These are phyloP conservation scores for Campylomormyrus tamandua DNA, from an alignment of 2,113 vertebrate species.

Conservation along the genomic window DNA sequence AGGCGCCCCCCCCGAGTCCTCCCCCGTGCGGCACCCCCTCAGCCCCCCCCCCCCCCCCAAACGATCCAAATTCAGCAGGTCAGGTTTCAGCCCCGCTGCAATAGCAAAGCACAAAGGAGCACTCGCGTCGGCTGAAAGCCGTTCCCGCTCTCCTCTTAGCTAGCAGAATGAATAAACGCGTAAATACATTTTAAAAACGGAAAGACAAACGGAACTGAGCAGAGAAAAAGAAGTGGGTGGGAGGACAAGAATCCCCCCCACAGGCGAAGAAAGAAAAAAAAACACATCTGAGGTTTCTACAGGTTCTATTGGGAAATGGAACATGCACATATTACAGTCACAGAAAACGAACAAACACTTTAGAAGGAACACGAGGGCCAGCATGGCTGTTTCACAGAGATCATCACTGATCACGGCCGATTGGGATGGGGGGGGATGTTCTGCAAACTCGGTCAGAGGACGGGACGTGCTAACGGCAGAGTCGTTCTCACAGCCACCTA, in stretches of 20 bases:
- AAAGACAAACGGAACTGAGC: neutral
- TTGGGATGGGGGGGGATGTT: neutral
- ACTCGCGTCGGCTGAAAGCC: neutral
- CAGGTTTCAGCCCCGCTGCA: neutral
- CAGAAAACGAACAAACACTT: neutral
- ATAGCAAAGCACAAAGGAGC: neutral
- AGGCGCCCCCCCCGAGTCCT: no score
- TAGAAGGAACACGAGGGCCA: neutral
- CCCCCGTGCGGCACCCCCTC: no score
- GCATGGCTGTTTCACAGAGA: neutral
- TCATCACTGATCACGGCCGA: neutral
- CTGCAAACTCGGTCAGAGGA: neutral
- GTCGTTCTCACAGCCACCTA: neutral
- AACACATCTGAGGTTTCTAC: neutral
- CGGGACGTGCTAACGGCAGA: neutral
- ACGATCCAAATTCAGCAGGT: neutral
- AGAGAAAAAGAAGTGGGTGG: neutral
- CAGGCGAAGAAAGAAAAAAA: neutral
- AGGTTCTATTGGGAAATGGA: neutral
- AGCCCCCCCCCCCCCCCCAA: neutral
- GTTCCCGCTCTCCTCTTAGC: neutral
- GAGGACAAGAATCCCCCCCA: neutral
- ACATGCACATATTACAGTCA: neutral
- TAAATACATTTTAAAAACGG: neutral
- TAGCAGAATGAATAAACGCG: neutral